Base-by-base conservation (phyloP, 1,140 invertebrate genomes). In the Drosophila nasuta region DNA sequence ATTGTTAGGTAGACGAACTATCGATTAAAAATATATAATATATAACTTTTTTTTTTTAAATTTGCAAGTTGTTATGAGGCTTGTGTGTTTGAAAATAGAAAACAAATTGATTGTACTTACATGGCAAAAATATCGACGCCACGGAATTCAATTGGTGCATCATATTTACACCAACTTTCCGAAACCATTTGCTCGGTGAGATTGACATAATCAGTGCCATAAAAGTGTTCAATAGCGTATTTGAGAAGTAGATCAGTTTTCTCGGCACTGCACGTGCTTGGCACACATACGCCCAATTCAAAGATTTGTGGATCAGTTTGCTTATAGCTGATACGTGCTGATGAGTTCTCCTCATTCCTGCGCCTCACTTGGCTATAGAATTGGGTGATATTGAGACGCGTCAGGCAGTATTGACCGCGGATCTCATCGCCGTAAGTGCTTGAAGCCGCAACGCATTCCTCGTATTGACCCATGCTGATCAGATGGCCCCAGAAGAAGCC, bases 111-210 rank as follows among this genome's bases (percentile, higher is more conserved):
- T 25, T 2, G n/a, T 15, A 86, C 82, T 81, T 69, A 92, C 91
- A 92, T 92, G 46, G 91, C 91, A 58, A 89, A 92, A 17, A 92
- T 92, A 46, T 92, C 91, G 33, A 92, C 79, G 3, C 45, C 83
- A 1, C 91, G 76, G 5, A 92, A 46, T 33, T 78, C 77, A 25
- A 92, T 70, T 5, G 87, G 83, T 5, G 86, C 77, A 71, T 92
- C 76, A 43, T 88, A 82, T 38, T 87, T 83, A 30, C 91, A 92
- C 46, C 76, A 90, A 13, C 66, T 46, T 15, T 91, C 79, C 1
- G 41, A 48, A 2, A 92, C 52, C 73, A 92, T 71, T 5, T 3
- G 0, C 0, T n/a, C 1, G 0, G 28, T 3, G 5, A 81, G 15
- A 33, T 76, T 38, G 8, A 73, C 62, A 1, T 63, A 48, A 73